Evolutionary conservation across 1,140 invertebrate genomes (phyloP).

Genomic region (Drosophila dunni): DNA sequence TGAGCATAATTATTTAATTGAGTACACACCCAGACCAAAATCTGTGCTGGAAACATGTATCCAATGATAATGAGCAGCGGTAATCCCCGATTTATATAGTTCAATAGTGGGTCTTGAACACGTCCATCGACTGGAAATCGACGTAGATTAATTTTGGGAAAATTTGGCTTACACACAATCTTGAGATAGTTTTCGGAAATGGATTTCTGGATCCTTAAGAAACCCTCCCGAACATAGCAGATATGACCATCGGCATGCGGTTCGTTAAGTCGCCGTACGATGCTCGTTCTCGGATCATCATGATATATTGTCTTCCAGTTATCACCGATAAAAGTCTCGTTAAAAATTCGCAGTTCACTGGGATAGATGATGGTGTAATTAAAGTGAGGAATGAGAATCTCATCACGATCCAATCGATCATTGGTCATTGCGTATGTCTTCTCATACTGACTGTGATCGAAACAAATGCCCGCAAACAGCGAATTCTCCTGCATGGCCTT

Average conservation of each 20-base stretch:
- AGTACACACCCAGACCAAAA: constrained; percentile 51
- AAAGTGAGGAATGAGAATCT: constrained; percentile 6
- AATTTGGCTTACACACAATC: not conserved
- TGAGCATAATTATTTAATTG: not conserved
- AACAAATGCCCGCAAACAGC: constrained; percentile 60
- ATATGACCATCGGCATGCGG: constrained; percentile 40
- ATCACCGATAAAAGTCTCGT: constrained; percentile 17
- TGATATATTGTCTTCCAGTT: constrained; percentile 63
- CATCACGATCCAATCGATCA: not conserved
- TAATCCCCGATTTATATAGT: constrained; percentile 22
- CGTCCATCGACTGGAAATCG: constrained; percentile 53
- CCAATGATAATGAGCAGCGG: constrained; percentile 53
- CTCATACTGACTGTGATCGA: constrained; percentile 5
- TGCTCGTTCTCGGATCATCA: constrained; percentile 33
- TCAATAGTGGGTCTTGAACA: constrained; percentile 39
- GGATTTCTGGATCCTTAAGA: constrained; percentile 53
- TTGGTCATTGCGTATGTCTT: not conserved
- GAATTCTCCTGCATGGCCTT: not conserved
- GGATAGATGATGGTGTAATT: constrained; percentile 57
- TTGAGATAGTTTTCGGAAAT: constrained; percentile 50
- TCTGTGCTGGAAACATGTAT: constrained; percentile 59
- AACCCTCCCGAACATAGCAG: constrained; percentile 64
- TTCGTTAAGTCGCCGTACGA: constrained; percentile 22
- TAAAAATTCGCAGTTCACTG: constrained; percentile 51
- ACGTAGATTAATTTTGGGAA: constrained; percentile 45